Base-by-base conservation (phyloP, 1,140 invertebrate genomes). In the Drosophila kurseongensis region DNA sequence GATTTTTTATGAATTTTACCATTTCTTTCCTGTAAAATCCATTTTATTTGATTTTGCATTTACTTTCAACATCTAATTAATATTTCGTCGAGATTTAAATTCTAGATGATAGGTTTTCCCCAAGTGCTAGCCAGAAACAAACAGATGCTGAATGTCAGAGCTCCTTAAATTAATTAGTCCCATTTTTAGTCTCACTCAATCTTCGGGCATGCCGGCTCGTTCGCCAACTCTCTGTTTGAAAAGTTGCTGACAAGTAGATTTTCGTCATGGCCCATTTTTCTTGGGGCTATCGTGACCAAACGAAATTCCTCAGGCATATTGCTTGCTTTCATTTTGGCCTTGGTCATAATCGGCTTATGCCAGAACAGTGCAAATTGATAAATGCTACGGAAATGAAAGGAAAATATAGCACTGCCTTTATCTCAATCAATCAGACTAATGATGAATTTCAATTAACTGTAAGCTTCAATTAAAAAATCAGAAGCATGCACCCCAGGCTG, bases 221-320 rank as follows among this genome's bases (percentile, higher is more conserved):
- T 48, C 10, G 32, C 36, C 68, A 13, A 58, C 40, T 47, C 4
- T 54, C 45, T 35, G 27, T 61, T 67, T 41, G 83, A 86, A 88
- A 86, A 86, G 79, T 89, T 88, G 75, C 75, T 81, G 79, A 86
- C 83, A 86, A 86, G 83, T 74, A 83, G 83, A 88, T 88, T 86
- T 88, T 68, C 83, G 78, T 69, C 75, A 88, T 88, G 77, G 52
- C 57, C 79, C 67, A 86, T 86, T 88, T 88, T 82, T 78, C 71
- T 32, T 60, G 2, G 29, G 61, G 48, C 44, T 50, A 55, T 60
- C 58, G 62, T 60, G 48, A 29, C n/a, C 38, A 44, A 59, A 38
- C 36, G 35, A 50, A 60, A 78, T 60, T 61, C 67, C 51, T 57
- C 41, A 40, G 68, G 81, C 50, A 56, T 65, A 66, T 62, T 55